Evolutionary conservation across 53 echinoderm and acorn worm genomes (phyloP).

Genomic region (Antedon mediterranea): DNA sequence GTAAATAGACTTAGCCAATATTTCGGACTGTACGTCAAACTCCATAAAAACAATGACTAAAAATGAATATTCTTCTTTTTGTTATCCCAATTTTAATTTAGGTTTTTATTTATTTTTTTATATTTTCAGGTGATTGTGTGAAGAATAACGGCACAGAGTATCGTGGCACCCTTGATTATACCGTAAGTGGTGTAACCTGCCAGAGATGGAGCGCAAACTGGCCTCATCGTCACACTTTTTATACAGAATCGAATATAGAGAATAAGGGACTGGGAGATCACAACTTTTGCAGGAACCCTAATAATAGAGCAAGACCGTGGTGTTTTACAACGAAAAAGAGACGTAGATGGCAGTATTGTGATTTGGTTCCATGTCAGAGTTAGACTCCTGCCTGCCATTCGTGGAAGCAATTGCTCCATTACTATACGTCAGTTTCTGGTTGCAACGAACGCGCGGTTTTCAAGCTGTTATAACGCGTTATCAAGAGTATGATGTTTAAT

Average conservation of each 20-base stretch:
- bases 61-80: no score
- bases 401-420: no score
- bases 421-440: no score
- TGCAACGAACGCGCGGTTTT: no score
- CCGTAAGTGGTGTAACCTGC: slow-evolving; percentile 58
- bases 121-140: slow-evolving; percentile 7
- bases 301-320: slow-evolving; percentile 61
- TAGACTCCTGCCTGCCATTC: no score
- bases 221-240: slow-evolving; percentile 53
- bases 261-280: slow-evolving; percentile 66
- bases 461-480: no score
- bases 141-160: slow-evolving; percentile 59
- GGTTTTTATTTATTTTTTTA: background rate
- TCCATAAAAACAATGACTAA: no score
- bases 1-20: no score
- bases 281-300: slow-evolving; percentile 89
- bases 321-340: slow-evolving; percentile 70
- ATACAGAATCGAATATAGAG: slow-evolving; percentile 1
- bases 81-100: no score
- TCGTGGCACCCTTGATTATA: slow-evolving; percentile 74
- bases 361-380: slow-evolving; percentile 29
- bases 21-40: no score
- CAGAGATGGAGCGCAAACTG: slow-evolving; percentile 77
- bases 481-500: no score
- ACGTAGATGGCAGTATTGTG: slow-evolving; percentile 66